Base-by-base conservation (phyloP, 2,797 vertebrate genomes). In the Neosalanx taihuensis region DNA sequence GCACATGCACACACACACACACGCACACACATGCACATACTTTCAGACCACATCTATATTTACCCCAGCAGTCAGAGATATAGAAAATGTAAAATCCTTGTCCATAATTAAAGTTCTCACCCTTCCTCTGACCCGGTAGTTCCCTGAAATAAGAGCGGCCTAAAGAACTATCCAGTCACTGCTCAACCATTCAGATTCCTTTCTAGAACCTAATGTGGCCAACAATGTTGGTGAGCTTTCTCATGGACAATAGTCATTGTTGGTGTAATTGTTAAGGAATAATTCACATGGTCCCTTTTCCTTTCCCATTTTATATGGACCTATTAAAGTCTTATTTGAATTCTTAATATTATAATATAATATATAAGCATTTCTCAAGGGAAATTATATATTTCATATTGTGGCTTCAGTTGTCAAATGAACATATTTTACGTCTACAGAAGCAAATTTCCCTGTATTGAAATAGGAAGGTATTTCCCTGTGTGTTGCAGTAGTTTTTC, bases 91-190 rank as follows among this genome's bases (percentile, higher is more conserved):
- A 77, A 89, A 89, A 89, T 89, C 84, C 86, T 87, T 82, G 84
- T 86, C 88, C 86, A 87, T 89, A 89, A 90, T 90, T 88, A 90
- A 88, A 89, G 77, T 85, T 78, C 85, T 87, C 87, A 83, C 85
- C 87, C 81, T 85, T 85, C 88, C 87, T 90, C 84, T 87, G 88
- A 87, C 86, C 85, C 76, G 81, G 79, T 84, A 81, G 49, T 79
- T 83, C 83, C 84, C 73, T 76, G 82, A 46, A 46, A 46, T 46
- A 46, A 12, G 41, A 46, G 41, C 41, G 13, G 41, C 12, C 41
- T 13, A 46, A 46, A 12, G 10, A 46, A 46, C 12, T 46, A 12
- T 46, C 41, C 10, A 3, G 41, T 46, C 41, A 41, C 9, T 41
- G 37, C 37, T 41, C 9, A 41, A 41, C 6, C 33, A 10, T 10